Percentiles rank a stretch among this genome's conserved stretches.
These are phyloP conservation scores for Pectinophora gossypiella DNA, from an alignment of 1,140 invertebrate genomes.

Conservation along the genomic window DNA sequence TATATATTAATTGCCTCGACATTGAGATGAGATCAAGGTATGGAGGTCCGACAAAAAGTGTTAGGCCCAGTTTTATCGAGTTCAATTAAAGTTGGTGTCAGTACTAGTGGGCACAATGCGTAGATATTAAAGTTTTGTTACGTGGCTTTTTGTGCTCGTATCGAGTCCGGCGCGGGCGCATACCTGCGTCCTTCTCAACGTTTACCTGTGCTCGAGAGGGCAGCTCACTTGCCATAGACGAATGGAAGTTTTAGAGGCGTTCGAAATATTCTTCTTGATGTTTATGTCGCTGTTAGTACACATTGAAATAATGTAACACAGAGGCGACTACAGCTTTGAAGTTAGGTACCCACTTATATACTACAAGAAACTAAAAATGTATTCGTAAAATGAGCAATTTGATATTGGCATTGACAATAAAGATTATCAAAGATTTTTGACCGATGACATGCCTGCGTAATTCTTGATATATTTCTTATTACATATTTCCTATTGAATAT, in stretches of 20 bases:
- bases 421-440: too few species aligned
- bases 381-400: too few species aligned
- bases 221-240: slow-evolving; percentile 34
- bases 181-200: slow-evolving; percentile 59
- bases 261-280: too few species aligned
- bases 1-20: slow-evolving; percentile 8
- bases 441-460: too few species aligned
- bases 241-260: slow-evolving; percentile 21
- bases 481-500: too few species aligned
- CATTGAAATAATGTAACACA: too few species aligned
- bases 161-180: slow-evolving; percentile 30
- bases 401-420: too few species aligned
- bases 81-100: slow-evolving; percentile 49
- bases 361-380: too few species aligned
- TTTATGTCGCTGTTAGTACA: too few species aligned
- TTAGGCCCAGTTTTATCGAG: slow-evolving; percentile 36
- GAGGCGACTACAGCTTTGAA: too few species aligned
- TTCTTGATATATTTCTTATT: too few species aligned
- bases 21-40: slow-evolving; percentile 23
- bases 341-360: too few species aligned
- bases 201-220: slow-evolving; percentile 59
- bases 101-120: slow-evolving; percentile 53
- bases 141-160: slow-evolving; percentile 45
- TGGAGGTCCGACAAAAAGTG: slow-evolving; percentile 25
- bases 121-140: slow-evolving; percentile 62